Evolutionary conservation across 2,888 invertebrate genomes (phyloP).

Genomic region (Clanis bilineata): DNA sequence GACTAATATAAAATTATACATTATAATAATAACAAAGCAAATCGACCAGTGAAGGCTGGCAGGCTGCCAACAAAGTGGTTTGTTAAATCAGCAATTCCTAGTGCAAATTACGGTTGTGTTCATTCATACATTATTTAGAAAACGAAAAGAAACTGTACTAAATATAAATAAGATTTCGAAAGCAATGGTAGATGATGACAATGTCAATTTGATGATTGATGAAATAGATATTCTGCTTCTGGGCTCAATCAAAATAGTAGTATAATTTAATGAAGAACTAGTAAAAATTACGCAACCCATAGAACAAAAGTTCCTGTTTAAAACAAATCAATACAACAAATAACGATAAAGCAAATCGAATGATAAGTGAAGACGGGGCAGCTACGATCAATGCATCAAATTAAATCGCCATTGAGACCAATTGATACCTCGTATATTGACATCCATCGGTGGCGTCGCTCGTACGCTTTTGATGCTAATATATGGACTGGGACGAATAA

Average conservation of each 20-base stretch:
- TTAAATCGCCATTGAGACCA: conserved; percentile 64
- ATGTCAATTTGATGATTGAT: background rate
- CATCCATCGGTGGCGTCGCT: conserved; percentile 29
- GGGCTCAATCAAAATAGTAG: background rate
- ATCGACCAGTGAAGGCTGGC: conserved; percentile 20
- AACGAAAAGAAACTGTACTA: background rate
- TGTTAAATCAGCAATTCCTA: background rate
- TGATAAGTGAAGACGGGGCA: conserved; percentile 33
- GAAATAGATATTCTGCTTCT: background rate
- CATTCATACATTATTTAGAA: conserved; percentile 4
- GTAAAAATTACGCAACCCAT: background rate
- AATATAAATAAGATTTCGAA: background rate
- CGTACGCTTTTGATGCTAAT: conserved; percentile 25
- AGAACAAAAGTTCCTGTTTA: background rate
- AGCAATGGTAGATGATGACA: background rate
- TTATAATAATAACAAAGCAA: background rate
- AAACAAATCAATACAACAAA: conserved; percentile 19
- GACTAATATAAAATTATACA: background rate
- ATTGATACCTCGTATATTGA: conserved; percentile 41
- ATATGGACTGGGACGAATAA: conserved; percentile 25
- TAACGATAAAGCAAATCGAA: conserved; percentile 24
- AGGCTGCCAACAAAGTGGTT: conserved; percentile 20
- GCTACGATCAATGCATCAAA: conserved; percentile 54
- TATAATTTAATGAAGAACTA: background rate
- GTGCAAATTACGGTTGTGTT: conserved; percentile 7